Base-by-base conservation (phyloP, 2,797 vertebrate species). In the Dryobates pubescens region DNA sequence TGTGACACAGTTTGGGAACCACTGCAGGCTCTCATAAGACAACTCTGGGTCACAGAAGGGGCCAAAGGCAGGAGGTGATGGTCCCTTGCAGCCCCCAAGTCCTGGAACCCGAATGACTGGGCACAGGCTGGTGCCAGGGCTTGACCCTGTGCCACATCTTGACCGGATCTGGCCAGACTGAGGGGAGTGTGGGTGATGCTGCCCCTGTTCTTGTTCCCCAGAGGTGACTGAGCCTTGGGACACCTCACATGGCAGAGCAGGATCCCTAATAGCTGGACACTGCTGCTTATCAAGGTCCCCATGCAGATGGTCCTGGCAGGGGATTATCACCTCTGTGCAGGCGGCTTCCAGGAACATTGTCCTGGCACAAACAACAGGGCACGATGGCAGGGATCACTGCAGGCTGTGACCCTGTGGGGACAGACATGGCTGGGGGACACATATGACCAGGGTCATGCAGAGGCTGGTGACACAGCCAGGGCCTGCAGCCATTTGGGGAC, bases 231-330 rank as follows among this genome's bases (percentile, higher is more conserved):
- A 77, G 19, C 18, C 71, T 36, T 30, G 69, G 54, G 69, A 53
- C 67, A 29, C 51, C 54, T 78, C 4, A 1, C 5, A 3, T 72
- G 91, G 24, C 74, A 83, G 80, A 86, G 82, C 86, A 92, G 86
- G 79, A 81, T 80, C 78, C 59, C 69, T 0, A 56, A 90, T 85
- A 94, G 72, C 51, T 0, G 0, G 45, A 62, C 8, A 1, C 71
- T 82, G 78, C 84, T 80, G 81, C 61, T 94, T 96, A 96, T 96
- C 96, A 0, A 54, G 47, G 17, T 4, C 18, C 56, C 2, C 4
- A 0, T 0, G 2, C 62, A n/a, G 56, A 17, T 0, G 0, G 34
- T 4, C 54, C 67, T 0, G 0, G 22, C 1, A 0, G 49, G 79
- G 73, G 9, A 4, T 95, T 96, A 96, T 96, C 96, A 18, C 22